phyloP scores from a whole-genome alignment of 2,888 invertebrate species.

The Apantesis nais region DNA sequence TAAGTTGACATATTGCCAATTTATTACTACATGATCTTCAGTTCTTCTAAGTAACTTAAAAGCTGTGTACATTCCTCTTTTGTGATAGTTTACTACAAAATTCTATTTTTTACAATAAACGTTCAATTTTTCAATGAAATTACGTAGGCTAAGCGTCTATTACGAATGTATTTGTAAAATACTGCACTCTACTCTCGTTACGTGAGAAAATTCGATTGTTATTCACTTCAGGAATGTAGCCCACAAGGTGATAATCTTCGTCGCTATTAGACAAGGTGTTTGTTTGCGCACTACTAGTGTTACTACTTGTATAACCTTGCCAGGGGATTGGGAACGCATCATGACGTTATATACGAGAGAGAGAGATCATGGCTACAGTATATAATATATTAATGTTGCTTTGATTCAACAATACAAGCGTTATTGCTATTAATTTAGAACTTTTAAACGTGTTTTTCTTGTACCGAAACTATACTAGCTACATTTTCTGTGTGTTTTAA shows the following conservation, averaged over 20 bases:
- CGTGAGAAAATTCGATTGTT: not conserved
- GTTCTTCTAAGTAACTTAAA: too few species aligned
- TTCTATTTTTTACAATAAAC: too few species aligned
- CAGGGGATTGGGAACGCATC: constrained; percentile 27
- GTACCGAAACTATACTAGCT: not conserved
- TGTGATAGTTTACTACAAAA: too few species aligned
- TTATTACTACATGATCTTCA: not conserved
- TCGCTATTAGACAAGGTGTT: constrained; percentile 12
- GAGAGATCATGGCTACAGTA: constrained; percentile 28
- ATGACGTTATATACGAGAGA: constrained; percentile 41
- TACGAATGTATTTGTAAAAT: not conserved
- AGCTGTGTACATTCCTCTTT: too few species aligned
- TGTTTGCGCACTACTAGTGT: constrained; percentile 19
- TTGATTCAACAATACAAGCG: constrained; percentile 25
- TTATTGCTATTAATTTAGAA: not conserved
- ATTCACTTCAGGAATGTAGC: constrained; percentile 17
- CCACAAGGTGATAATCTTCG: constrained; percentile 20
- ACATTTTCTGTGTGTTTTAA: not conserved
- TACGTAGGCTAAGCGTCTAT: too few species aligned
- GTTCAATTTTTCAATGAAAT: not conserved
- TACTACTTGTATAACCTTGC: constrained; percentile 31
- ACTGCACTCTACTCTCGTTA: not conserved
- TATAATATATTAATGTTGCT: constrained; percentile 19
- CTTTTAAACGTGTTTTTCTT: not conserved
- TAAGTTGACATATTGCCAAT: constrained; percentile 26